A percentile compares a stretch with the other conserved stretches of the same genome.
These are phyloP conservation scores for Drosophila acutilabella DNA, from an alignment of 2,888 invertebrate genomes.

Conservation along the genomic window DNA sequence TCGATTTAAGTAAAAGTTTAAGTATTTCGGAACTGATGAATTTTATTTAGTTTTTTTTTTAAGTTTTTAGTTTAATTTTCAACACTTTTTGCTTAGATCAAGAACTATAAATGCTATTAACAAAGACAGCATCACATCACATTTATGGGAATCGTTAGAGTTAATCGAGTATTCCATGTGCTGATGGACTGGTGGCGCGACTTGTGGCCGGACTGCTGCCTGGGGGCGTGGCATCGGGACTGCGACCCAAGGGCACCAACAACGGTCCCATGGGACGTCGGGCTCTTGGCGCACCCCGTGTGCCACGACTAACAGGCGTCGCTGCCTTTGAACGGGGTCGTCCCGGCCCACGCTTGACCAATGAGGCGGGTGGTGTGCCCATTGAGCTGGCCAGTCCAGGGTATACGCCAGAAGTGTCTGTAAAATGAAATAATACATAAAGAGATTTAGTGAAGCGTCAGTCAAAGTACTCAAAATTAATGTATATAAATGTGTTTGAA, in stretches of 20 bases:
- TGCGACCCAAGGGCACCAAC: constrained; percentile 84
- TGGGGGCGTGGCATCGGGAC: constrained; percentile 83
- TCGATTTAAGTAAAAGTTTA: neutral
- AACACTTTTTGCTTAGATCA: constrained; percentile 9
- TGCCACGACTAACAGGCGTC: constrained; percentile 88
- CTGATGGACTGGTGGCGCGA: constrained; percentile 82
- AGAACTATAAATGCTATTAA: constrained; percentile 30
- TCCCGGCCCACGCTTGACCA: constrained; percentile 88
- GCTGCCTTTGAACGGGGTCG: constrained; percentile 89
- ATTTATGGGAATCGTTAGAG: constrained; percentile 12
- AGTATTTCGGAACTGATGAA: neutral
- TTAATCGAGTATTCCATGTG: constrained; percentile 48
- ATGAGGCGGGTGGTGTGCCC: constrained; percentile 62
- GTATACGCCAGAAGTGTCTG: constrained; percentile 38
- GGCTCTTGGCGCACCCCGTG: constrained; percentile 87
- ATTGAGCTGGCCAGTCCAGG: constrained; percentile 35
- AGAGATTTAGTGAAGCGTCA: constrained; percentile 5
- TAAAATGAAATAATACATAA: constrained; percentile 19
- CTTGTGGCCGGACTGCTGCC: constrained; percentile 84
- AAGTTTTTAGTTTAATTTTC: constrained; percentile 15
- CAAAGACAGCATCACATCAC: constrained; percentile 26
- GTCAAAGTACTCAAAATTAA: constrained; percentile 29
- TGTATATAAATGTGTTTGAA: constrained; percentile 16
- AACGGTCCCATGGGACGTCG: constrained; percentile 86
- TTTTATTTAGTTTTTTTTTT: constrained; percentile 29